Evolutionary conservation across 2,888 invertebrate species (phyloP).

Genomic region (Drosophila peninsularis): DNA sequence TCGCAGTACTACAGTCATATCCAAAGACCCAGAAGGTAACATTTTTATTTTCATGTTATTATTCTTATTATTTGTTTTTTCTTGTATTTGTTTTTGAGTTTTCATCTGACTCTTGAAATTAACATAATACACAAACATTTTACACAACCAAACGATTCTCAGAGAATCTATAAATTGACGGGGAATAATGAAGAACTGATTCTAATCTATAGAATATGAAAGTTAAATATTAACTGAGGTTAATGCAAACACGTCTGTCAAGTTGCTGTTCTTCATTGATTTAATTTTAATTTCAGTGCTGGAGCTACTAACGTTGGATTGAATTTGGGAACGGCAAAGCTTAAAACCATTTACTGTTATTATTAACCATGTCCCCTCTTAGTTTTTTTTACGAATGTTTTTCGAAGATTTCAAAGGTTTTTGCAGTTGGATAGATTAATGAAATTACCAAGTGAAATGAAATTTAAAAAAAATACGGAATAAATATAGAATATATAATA

Average conservation of each 20-base stretch:
- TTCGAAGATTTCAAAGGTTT: neutral
- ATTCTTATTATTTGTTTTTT: neutral
- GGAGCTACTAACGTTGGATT: conserved; percentile 64
- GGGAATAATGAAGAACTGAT: neutral
- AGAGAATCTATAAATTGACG: neutral
- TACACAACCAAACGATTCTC: neutral
- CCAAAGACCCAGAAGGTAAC: conserved; percentile 94
- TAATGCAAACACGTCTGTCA: neutral
- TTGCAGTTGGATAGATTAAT: neutral
- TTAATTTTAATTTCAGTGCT: conserved; percentile 67
- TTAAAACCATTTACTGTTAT: neutral
- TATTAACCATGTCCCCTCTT: neutral
- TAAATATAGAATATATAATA: too few relatives aligned
- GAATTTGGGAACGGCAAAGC: conserved; percentile 15
- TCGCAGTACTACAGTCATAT: conserved; percentile 96
- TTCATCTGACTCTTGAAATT: neutral
- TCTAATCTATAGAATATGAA: neutral
- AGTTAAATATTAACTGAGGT: neutral
- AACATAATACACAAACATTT: neutral
- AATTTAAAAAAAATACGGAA: too few relatives aligned
- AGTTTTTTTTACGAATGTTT: neutral
- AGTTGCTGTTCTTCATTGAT: conserved; percentile 15
- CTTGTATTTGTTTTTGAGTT: neutral
- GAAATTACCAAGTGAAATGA: too few relatives aligned
- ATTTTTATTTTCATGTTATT: conserved; percentile 30